Evolutionary conservation across 2,888 invertebrate genomes (phyloP), one percentile per base, ranked within the genome.

Genomic region (Drosophila pegasa): DNA sequence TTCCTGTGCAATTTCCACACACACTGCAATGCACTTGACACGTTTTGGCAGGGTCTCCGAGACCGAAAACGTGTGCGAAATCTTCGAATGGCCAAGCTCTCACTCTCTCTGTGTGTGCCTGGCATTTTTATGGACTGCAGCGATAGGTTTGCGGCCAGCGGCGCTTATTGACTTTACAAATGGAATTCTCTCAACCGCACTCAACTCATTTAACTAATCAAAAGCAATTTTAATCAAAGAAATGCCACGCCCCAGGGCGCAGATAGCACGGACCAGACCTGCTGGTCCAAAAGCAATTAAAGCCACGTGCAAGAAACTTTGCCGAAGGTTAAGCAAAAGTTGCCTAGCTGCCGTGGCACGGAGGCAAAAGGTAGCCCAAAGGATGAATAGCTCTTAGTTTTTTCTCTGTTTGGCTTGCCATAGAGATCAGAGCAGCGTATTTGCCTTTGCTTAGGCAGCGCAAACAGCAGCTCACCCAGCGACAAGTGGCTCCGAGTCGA

Each of bases 151-250:
- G 56, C 51, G 47, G 40, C 61, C 38, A 31, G 55, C 43, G 33
- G 41, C 38, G 41, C 45, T 33, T 87, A 65, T 86, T 83, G 78
- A 86, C 84, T 87, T 87, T 70, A 52, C 56, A 62, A 69, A 61
- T 62, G 61, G 52, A 69, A 68, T 68, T 69, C 48, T 62, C 59
- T 64, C 27, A 58, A 66, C 45, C 73, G 62, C 71, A 68, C 54
- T 68, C 59, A 67, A 82, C 75, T 87, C 72, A 81, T 83, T 83
- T 80, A 75, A 78, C 81, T 88, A 88, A 83, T 87, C 88, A 88
- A 83, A 83, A 84, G 84, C 75, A 88, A 83, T 83, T 83, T 80
- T 77, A 83, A 83, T 88, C 88, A 83, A 83, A 83, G 78, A 50
- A 60, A 62, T 61, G 47, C 66, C 45, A 54, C 45, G 59, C 33